Evolutionary conservation across 2,888 invertebrate species (phyloP), one percentile per base, ranked within the genome.

Genomic region (Phrixothrix hirtus): DNA sequence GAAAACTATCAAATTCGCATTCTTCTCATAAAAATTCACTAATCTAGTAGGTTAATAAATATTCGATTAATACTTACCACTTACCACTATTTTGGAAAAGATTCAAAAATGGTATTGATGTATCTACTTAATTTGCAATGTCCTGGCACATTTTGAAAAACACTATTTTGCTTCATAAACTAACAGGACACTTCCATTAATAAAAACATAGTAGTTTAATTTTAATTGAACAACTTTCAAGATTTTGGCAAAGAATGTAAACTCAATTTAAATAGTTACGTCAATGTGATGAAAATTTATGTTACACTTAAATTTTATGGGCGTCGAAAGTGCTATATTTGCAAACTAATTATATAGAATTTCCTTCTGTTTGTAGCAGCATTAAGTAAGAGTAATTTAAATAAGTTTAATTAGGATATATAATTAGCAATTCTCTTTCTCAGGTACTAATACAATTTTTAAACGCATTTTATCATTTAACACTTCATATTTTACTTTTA

Each of bases 151-250:
- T 12, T 26, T 13, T 14, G 27, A 27, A 26, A 38, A 37, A 25
- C 27, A 11, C n/a, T 16, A 30, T 9, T 10, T 34, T 13, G 17
- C 15, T 36, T 36, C 11, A 27, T 17, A 38, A 43, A 37, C 25
- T 39, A 46, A 49, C 35, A 49, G 15, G 37, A 36, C 25, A 38
- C 30, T 16, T 44, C 44, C 44, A 44, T 50, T 50, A 42, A 47
- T 34, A 26, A 36, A 21, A 38, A 43, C 42, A 53, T 25, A 35
- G 38, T 15, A 58, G 46, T 48, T 53, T 46, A 50, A 44, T 58
- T 53, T 61, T 62, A 63, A 62, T 63, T 62, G 62, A 63, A 59
- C 51, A 52, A 56, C 61, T 62, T 63, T 62, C 57, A 58, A 55
- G 37, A 58, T 59, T 57, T 62, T 63, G 63, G 63, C 63, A 63